These are phyloP conservation scores for Metaphire vulgaris DNA, from an alignment of 1,140 invertebrate species.

Conservation along the genomic window DNA sequence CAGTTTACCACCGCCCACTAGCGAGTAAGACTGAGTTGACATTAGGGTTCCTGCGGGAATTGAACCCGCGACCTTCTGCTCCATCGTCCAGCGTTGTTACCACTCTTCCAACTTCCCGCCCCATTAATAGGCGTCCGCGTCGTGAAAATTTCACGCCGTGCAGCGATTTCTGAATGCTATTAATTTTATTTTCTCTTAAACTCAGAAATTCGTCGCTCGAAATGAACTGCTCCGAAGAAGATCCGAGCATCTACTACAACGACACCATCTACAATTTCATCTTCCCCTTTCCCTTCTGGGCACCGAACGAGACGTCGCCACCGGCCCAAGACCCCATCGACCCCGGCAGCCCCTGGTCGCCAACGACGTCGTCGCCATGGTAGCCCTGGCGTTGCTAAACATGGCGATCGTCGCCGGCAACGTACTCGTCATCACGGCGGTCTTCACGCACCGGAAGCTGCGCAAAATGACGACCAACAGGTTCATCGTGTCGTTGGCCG, in stretches of 20 bases:
- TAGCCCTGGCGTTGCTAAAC: constrained; percentile 43
- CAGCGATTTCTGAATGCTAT: no score
- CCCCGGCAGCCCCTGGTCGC: neutral
- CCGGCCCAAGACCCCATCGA: neutral
- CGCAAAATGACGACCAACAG: constrained; percentile 82
- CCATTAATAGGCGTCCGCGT: no score
- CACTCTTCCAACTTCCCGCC: no score
- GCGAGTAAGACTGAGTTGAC: no score
- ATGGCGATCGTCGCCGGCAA: constrained; percentile 79
- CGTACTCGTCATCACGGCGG: constrained; percentile 74
- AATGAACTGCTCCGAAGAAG: neutral
- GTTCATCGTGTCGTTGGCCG: constrained; percentile 87
- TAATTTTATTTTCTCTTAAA: neutral
- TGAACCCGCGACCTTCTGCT: no score
- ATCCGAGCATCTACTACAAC: neutral
- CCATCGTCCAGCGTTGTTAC: no score
- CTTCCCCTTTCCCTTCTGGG: neutral
- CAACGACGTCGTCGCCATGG: neutral
- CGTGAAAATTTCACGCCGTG: no score
- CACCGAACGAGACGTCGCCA: neutral
- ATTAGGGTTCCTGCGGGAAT: no score
- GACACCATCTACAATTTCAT: neutral
- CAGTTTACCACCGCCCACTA: no score
- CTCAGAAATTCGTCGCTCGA: neutral
- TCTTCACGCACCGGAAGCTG: constrained; percentile 77